Conservation (phyloP, 2,888 invertebrate genomes). For the Apoderus coryli region DNA sequence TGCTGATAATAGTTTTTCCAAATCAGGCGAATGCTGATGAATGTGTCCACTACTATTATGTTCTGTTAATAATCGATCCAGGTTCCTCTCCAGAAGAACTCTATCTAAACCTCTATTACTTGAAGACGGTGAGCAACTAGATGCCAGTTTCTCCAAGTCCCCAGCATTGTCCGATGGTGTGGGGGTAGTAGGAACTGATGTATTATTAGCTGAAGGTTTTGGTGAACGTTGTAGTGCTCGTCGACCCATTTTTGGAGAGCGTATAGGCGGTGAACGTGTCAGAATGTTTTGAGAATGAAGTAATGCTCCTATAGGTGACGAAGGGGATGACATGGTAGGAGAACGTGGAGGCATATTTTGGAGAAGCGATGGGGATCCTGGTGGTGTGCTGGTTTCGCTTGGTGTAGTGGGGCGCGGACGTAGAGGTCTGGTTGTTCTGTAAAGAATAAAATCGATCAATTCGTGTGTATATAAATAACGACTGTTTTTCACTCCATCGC, state of each 20-base stretch:
- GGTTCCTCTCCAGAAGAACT: constrained; percentile 51
- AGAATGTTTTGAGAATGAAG: constrained; percentile 16
- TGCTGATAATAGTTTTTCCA: constrained; percentile 37
- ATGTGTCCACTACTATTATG: constrained; percentile 22
- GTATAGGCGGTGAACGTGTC: constrained; percentile 32
- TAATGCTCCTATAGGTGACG: constrained; percentile 26
- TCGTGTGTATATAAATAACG: no score
- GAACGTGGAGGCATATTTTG: constrained; percentile 35
- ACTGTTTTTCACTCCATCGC: no score
- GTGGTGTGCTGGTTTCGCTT: constrained; percentile 35
- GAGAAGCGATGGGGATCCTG: constrained; percentile 36
- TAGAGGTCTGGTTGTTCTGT: no score
- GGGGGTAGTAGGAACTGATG: constrained; percentile 29
- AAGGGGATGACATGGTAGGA: constrained; percentile 46
- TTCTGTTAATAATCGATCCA: constrained; percentile 45
- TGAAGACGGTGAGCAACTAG: constrained; percentile 17
- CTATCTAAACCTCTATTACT: constrained; percentile 46
- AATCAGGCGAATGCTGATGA: constrained; percentile 27
- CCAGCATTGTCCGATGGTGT: constrained; percentile 26
- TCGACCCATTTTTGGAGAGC: constrained; percentile 42
- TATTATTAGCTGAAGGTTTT: constrained; percentile 21
- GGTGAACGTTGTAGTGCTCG: constrained; percentile 36
- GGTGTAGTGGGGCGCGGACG: constrained; percentile 40
- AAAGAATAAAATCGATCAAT: no score
- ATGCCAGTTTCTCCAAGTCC: constrained; percentile 5